A percentile compares a stretch with the other conserved stretches of the same genome.
These are phyloP conservation scores for Pyrgus malvae DNA, from an alignment of 2,888 invertebrate genomes.

Conservation along the genomic window DNA sequence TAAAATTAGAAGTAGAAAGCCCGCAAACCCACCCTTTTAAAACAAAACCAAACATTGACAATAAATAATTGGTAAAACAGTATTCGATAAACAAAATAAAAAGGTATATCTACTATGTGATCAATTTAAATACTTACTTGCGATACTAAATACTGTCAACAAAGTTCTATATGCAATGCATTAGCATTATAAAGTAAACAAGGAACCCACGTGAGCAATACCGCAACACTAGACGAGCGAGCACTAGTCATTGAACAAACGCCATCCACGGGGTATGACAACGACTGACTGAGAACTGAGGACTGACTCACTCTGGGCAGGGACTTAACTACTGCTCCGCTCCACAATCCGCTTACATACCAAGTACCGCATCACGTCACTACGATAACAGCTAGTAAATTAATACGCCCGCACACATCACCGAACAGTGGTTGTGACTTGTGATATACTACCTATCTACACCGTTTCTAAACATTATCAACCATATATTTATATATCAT, in stretches of 20 bases:
- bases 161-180: not conserved
- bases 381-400: slow-evolving; percentile 33
- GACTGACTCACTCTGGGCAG: too few relatives aligned
- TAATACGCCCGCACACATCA: slow-evolving; percentile 4
- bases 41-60: too few relatives aligned
- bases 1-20: too few relatives aligned
- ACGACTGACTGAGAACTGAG: slow-evolving; percentile 29
- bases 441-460: too few relatives aligned
- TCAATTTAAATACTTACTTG: slow-evolving; percentile 10
- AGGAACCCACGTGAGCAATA: slow-evolving; percentile 2
- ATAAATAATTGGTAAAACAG: not conserved
- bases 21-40: too few relatives aligned
- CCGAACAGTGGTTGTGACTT: not conserved
- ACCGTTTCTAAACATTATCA: too few relatives aligned
- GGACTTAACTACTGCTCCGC: not conserved
- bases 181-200: not conserved
- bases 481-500: too few relatives aligned
- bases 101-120: too few relatives aligned
- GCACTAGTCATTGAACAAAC: slow-evolving; percentile 19
- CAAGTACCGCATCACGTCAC: slow-evolving; percentile 1
- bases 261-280: slow-evolving; percentile 30
- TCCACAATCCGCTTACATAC: too few relatives aligned
- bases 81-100: not conserved
- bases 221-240: too few relatives aligned
- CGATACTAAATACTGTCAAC: slow-evolving; percentile 2